phyloP scores from a whole-genome alignment of 1,140 invertebrate genomes.

The Drosophila fuyamai region DNA sequence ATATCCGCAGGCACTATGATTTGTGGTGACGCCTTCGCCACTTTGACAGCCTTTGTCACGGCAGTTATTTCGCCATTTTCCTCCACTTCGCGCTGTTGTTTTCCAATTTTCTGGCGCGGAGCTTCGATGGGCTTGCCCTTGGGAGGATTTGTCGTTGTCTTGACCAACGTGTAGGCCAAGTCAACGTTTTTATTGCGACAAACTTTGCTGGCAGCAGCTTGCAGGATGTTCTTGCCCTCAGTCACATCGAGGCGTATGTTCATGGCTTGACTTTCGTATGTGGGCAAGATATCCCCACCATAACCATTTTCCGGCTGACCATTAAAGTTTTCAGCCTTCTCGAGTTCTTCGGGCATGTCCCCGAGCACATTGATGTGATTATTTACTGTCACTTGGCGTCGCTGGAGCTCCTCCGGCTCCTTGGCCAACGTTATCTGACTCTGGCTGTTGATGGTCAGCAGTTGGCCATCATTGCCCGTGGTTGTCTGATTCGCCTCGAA shows the following conservation, averaged over 20 bases:
- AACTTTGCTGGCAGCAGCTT: conserved; percentile 68
- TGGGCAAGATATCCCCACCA: conserved; percentile 29
- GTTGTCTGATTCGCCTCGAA: conserved; percentile 63
- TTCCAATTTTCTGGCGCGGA: conserved; percentile 65
- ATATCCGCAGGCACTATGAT: conserved; percentile 78
- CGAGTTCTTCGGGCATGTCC: conserved; percentile 21
- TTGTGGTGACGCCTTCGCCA: conserved; percentile 46
- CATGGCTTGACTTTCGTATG: conserved; percentile 69
- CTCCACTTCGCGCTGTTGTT: conserved; percentile 16
- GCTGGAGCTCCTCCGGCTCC: conserved; percentile 9
- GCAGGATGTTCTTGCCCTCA: conserved; percentile 28
- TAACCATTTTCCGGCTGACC: conserved; percentile 33
- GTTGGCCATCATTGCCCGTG: conserved; percentile 21
- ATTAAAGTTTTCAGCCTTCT: conserved; percentile 50
- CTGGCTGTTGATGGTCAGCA: conserved; percentile 77
- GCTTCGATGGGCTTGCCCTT: conserved; percentile 45
- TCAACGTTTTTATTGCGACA: conserved; percentile 85
- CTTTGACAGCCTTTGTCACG: conserved; percentile 36
- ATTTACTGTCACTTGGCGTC: conserved; percentile 79
- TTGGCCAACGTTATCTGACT: conserved; percentile 17
- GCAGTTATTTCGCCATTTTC: conserved; percentile 13
- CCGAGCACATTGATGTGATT: conserved; percentile 80
- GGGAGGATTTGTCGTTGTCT: conserved; percentile 42
- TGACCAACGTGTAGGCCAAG: conserved; percentile 80
- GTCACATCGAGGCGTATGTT: conserved; percentile 68